phyloP scores from a whole-genome alignment of 2,797 vertebrate species.

The Gastrophryne carolinensis region DNA sequence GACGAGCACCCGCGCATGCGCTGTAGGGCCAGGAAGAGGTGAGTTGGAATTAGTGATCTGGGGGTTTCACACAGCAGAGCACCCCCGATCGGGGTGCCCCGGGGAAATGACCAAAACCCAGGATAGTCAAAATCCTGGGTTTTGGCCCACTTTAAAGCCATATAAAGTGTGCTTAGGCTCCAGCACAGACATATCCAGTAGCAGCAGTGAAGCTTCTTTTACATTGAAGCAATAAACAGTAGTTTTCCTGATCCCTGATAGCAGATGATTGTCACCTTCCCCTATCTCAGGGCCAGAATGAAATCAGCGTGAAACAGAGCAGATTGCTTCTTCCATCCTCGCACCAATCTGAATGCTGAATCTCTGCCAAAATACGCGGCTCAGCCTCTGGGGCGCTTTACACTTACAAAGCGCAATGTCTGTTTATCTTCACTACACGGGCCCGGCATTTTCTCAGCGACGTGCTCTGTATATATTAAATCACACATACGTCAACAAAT shows the following conservation, averaged over 20 bases:
- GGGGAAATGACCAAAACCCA: too few species aligned
- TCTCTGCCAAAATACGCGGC: constrained; percentile 12
- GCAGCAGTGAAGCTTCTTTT: not conserved
- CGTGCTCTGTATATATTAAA: not conserved
- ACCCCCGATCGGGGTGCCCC: too few species aligned
- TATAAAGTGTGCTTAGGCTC: not conserved
- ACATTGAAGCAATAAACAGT: not conserved
- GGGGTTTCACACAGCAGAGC: too few species aligned
- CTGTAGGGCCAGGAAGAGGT: too few species aligned
- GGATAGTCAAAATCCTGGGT: too few species aligned
- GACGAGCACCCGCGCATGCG: too few species aligned
- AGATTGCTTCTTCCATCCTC: constrained; percentile 30
- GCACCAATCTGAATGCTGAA: not conserved
- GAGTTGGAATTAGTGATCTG: too few species aligned
- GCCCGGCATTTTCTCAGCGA: not conserved
- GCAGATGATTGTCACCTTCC: not conserved
- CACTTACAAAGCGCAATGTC: constrained; percentile 6
- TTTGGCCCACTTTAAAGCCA: too few species aligned
- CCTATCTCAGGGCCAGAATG: not conserved
- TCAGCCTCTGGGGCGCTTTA: constrained; percentile 15
- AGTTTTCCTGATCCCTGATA: not conserved
- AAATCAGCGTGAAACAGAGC: constrained; percentile 9
- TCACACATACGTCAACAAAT: not conserved
- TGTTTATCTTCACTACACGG: constrained; percentile 29
- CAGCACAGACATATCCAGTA: not conserved